phyloP scores from a whole-genome alignment of 2,797 vertebrate species.

The Acanthopagrus latus region DNA sequence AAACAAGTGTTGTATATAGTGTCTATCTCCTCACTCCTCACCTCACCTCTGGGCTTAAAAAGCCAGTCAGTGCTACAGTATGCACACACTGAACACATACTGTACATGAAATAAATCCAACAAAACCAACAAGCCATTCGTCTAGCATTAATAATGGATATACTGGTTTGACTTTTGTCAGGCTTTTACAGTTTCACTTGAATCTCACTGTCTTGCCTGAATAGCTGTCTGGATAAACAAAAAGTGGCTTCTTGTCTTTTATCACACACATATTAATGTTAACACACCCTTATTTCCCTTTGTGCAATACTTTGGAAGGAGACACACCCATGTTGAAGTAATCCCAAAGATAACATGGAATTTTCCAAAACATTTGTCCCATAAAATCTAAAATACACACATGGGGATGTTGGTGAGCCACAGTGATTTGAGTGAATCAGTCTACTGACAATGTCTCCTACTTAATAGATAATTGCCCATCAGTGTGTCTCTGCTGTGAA shows the following conservation, averaged over 20 bases:
- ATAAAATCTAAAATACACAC: neutral
- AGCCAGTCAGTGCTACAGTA: neutral
- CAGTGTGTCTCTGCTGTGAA: neutral
- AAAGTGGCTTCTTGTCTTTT: neutral
- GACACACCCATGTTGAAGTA: constrained; percentile 54
- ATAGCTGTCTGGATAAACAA: neutral
- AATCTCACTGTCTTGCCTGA: neutral
- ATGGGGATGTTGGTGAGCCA: neutral
- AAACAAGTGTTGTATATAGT: neutral
- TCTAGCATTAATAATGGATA: neutral
- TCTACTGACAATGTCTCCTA: neutral
- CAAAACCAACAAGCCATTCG: neutral
- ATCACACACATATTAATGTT: constrained; percentile 11
- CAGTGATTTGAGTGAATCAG: constrained; percentile 6
- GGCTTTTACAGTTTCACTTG: neutral
- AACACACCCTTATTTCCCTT: constrained; percentile 55
- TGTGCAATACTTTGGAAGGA: constrained; percentile 2
- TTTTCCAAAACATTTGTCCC: constrained; percentile 34
- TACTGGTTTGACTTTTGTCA: neutral
- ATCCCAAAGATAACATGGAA: constrained; percentile 44
- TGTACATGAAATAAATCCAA: neutral
- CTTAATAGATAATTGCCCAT: neutral
- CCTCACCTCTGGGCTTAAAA: neutral
- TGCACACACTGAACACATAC: neutral
- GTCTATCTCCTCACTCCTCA: neutral